Conservation (phyloP, 2,888 invertebrate genomes). For the Rhagonycha lutea region DNA sequence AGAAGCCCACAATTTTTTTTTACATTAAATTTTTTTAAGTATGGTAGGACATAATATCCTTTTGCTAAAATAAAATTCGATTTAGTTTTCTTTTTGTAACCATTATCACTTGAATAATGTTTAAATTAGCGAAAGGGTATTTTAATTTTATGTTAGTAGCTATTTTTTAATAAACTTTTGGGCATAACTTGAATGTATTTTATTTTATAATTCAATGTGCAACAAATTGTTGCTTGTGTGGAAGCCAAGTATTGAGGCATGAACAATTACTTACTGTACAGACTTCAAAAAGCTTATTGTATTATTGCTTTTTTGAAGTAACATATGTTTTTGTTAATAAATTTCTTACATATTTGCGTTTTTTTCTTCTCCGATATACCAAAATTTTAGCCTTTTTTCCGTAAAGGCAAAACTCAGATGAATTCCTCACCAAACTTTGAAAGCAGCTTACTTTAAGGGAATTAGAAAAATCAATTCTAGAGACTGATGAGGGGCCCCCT, state of each 20-base stretch:
- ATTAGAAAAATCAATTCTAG: too few relatives aligned
- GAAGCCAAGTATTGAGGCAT: background rate
- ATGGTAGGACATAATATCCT: background rate
- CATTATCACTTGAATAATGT: background rate
- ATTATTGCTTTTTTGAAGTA: conserved; percentile 55
- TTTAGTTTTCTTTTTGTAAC: conserved; percentile 1
- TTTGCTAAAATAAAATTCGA: background rate
- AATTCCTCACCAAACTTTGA: too few relatives aligned
- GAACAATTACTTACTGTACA: conserved; percentile 53
- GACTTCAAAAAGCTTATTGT: conserved; percentile 55
- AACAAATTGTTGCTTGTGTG: background rate
- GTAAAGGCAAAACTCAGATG: too few relatives aligned
- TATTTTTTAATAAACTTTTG: conserved; percentile 3
- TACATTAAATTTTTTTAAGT: background rate
- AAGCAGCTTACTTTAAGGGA: too few relatives aligned
- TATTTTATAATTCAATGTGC: background rate
- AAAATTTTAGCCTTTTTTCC: background rate
- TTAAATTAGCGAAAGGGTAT: conserved; percentile 4
- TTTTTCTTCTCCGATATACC: background rate
- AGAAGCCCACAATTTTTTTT: background rate
- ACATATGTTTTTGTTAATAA: conserved; percentile 30
- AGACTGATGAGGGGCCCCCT: too few relatives aligned
- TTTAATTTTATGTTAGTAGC: conserved; percentile 13
- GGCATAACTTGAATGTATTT: conserved; percentile 6
- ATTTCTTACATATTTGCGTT: conserved; percentile 21